A percentile compares a stretch with the other conserved stretches of the same genome.
Conservation (phyloP, 2,888 invertebrate genomes). For the Subacronicta megacephala region DNA sequence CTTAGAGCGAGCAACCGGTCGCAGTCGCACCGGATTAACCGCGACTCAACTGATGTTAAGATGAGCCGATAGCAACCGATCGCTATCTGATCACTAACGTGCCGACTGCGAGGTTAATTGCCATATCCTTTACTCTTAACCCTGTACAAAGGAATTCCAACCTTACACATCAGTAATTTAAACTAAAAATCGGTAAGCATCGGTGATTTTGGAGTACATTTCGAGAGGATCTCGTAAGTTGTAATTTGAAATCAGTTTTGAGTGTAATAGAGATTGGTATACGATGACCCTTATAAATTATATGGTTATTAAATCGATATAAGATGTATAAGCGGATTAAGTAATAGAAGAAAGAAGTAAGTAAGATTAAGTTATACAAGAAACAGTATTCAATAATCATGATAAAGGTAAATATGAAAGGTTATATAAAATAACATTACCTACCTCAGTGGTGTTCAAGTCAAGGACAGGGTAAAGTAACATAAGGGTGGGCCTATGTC, state of each 20-base stretch:
- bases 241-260: constrained; percentile 3
- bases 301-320: constrained; percentile 12
- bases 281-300: not conserved
- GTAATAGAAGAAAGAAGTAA: constrained; percentile 27
- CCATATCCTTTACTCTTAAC: constrained; percentile 45
- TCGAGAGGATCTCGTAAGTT: too few relatives aligned
- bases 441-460: too few relatives aligned
- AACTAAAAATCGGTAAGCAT: not conserved
- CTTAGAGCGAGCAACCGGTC: constrained; percentile 40
- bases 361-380: constrained; percentile 4
- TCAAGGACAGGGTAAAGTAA: too few relatives aligned
- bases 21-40: constrained; percentile 41
- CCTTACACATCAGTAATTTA: fast-evolving
- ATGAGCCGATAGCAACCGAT: constrained; percentile 54
- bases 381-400: too few relatives aligned
- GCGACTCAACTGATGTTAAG: constrained; percentile 42
- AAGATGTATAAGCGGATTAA: constrained; percentile 36
- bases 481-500: too few relatives aligned
- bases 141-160: not conserved
- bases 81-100: constrained; percentile 55
- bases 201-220: constrained; percentile 12
- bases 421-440: too few relatives aligned
- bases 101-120: constrained; percentile 60
- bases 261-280: not conserved
- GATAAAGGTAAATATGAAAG: too few relatives aligned